Conservation (phyloP, 2,113 vertebrate genomes). For the Seriola rivoliana region DNA sequence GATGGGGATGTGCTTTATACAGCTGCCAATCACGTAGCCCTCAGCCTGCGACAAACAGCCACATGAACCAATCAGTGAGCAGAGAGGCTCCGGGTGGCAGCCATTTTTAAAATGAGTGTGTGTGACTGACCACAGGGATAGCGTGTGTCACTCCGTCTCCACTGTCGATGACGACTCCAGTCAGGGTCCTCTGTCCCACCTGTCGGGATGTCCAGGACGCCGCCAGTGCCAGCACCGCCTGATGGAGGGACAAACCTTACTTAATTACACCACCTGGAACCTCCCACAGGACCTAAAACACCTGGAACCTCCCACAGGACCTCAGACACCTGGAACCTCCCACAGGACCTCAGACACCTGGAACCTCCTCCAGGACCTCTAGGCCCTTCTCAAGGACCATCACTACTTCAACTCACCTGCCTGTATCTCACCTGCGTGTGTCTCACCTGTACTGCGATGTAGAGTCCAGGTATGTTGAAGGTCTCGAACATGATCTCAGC, state of each 20-base stretch:
- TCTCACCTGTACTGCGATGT: constrained; percentile 92
- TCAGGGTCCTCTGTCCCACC: constrained; percentile 89
- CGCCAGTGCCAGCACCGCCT: constrained; percentile 91
- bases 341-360: background rate
- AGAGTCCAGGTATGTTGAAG: constrained; percentile 92
- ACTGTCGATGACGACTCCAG: constrained; percentile 90
- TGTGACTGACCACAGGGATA: constrained; percentile 89
- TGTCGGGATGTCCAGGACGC: constrained; percentile 92
- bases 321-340: background rate
- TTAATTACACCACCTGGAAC: background rate
- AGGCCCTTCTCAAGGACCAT: background rate
- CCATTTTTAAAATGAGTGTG: background rate
- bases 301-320: background rate
- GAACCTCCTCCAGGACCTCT: background rate
- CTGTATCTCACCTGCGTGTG: background rate
- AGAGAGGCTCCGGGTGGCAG: background rate
- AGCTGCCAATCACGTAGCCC: constrained; percentile 95
- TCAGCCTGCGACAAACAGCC: constrained; percentile 85
- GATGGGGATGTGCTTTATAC: constrained; percentile 96
- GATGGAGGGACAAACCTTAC: background rate
- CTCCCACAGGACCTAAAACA: background rate
- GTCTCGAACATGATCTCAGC: constrained; percentile 96
- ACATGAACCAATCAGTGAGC: constrained; percentile 34
- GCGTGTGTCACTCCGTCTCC: constrained; percentile 92
- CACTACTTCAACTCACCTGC: background rate